Evolutionary conservation across 1,140 invertebrate species (phyloP).

Genomic region (Battus philenor): DNA sequence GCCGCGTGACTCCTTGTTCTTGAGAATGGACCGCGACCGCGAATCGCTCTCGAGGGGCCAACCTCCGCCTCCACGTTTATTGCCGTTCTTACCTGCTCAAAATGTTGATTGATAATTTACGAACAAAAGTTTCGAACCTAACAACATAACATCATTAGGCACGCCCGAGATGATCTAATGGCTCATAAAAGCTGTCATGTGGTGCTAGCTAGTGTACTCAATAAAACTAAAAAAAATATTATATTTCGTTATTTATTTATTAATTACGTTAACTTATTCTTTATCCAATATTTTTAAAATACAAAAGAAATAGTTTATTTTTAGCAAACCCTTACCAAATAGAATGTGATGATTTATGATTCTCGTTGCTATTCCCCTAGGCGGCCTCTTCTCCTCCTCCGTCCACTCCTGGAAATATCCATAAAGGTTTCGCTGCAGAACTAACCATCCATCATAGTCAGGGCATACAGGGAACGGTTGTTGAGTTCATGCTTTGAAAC

Average conservation of each 20-base stretch:
- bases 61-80: constrained; percentile 54
- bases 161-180: no score
- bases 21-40: constrained; percentile 69
- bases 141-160: no score
- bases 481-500: neutral
- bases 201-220: no score
- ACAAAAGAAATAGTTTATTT: neutral
- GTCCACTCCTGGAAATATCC: constrained; percentile 60
- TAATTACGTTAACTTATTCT: no score
- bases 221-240: no score
- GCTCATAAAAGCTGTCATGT: no score
- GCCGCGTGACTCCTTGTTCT: constrained; percentile 71
- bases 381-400: constrained; percentile 71
- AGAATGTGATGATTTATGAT: constrained; percentile 76
- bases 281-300: neutral
- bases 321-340: constrained; percentile 59
- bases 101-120: no score
- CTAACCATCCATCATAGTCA: no score
- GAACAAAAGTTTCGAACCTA: no score
- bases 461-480: no score
- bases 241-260: no score
- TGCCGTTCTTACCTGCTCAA: constrained; percentile 69
- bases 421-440: constrained; percentile 6
- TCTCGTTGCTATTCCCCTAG: constrained; percentile 73
- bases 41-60: constrained; percentile 65